These are phyloP conservation scores for Setipinna tenuifilis DNA, from an alignment of 2,797 vertebrate species.

Conservation along the genomic window DNA sequence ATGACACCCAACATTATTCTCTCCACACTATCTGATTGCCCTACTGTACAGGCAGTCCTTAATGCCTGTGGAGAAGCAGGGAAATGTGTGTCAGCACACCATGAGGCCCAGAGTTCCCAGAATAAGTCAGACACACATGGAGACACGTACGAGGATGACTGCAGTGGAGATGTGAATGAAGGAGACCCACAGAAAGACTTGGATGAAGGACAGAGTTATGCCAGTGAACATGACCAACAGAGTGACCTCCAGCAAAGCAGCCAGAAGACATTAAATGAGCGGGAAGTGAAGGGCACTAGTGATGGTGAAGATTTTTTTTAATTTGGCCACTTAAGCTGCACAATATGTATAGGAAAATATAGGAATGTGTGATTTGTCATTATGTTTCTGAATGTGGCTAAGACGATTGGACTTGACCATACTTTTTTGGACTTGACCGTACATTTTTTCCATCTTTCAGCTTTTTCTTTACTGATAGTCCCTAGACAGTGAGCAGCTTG, in stretches of 20 bases:
- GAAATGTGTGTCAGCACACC: neutral
- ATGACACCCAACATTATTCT: neutral
- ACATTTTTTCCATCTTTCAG: too few species aligned
- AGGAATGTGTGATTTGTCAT: too few species aligned
- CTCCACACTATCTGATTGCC: neutral
- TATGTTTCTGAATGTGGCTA: too few species aligned
- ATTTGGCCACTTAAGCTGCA: too few species aligned
- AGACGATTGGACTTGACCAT: too few species aligned
- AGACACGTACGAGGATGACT: neutral
- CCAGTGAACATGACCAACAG: neutral
- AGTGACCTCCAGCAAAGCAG: neutral
- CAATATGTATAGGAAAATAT: too few species aligned
- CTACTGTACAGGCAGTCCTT: neutral
- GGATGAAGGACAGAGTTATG: neutral
- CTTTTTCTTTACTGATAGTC: too few species aligned
- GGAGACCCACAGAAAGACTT: neutral
- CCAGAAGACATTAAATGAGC: too few species aligned
- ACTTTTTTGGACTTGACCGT: too few species aligned
- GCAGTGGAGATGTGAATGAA: neutral
- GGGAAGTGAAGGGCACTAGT: too few species aligned
- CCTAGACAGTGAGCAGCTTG: too few species aligned
- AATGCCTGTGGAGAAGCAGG: neutral
- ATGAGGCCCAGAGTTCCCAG: neutral
- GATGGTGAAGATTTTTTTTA: too few species aligned
- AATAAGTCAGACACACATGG: neutral